Percentiles rank a stretch among this genome's conserved stretches.
phyloP scores from a whole-genome alignment of 2,888 invertebrate species.

The Drosophila mimetica region DNA sequence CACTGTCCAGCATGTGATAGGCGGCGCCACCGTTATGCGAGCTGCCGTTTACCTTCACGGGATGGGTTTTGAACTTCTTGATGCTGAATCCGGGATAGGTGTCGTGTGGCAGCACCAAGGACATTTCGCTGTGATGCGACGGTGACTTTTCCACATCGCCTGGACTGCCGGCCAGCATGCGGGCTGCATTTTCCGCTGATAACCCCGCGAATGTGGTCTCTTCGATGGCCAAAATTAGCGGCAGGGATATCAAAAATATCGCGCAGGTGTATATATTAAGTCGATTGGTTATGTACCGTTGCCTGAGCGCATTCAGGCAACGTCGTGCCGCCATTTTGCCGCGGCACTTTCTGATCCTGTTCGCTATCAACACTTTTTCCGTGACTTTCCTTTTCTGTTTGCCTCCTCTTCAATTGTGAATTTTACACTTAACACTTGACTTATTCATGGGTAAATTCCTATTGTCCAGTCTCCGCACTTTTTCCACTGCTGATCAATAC shows the following conservation, averaged over 20 bases:
- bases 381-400: background rate
- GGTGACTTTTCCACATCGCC: conserved; percentile 52
- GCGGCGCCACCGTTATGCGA: conserved; percentile 72
- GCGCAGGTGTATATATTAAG: conserved; percentile 35
- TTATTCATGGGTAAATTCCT: conserved; percentile 52
- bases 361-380: conserved; percentile 17
- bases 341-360: conserved; percentile 68
- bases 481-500: conserved; percentile 41
- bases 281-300: conserved; percentile 30
- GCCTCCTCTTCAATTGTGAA: conserved; percentile 41
- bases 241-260: conserved; percentile 25
- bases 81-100: conserved; percentile 95
- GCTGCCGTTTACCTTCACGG: conserved; percentile 56
- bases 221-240: conserved; percentile 23
- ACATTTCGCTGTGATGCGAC: conserved; percentile 78
- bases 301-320: conserved; percentile 55
- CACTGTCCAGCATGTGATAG: conserved; percentile 90
- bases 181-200: conserved; percentile 78
- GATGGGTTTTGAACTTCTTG: conserved; percentile 88
- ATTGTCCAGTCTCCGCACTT: conserved; percentile 7
- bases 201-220: conserved; percentile 62
- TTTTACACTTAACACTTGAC: conserved; percentile 57
- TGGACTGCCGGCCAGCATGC: conserved; percentile 78
- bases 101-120: conserved; percentile 92
- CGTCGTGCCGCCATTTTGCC: conserved; percentile 78